These are phyloP conservation scores for Tauraco hartlaubi DNA, from an alignment of 2,797 vertebrate species.

Conservation along the genomic window DNA sequence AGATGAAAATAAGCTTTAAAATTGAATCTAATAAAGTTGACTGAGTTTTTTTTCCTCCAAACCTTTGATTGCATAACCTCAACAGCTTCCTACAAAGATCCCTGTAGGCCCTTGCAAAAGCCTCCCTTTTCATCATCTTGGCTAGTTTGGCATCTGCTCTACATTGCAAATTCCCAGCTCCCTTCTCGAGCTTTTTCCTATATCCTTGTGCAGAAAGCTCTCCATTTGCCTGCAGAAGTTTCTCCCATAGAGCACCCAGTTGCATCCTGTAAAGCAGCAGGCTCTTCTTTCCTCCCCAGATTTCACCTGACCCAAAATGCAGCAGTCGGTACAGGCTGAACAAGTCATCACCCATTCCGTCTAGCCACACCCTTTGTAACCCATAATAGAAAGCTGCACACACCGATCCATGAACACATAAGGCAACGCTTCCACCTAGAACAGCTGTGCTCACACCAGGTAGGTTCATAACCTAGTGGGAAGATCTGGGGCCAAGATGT, in stretches of 20 bases:
- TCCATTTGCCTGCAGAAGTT: neutral
- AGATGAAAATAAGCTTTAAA: neutral
- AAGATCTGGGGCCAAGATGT: neutral
- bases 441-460: neutral
- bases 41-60: neutral
- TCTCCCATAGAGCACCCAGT: neutral
- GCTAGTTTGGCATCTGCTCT: neutral
- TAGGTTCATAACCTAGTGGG: neutral
- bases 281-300: neutral
- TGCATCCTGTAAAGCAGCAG: neutral
- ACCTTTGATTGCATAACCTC: neutral
- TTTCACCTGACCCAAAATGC: neutral
- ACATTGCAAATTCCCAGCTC: neutral
- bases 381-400: neutral
- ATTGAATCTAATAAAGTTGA: neutral
- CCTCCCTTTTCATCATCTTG: neutral
- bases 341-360: neutral
- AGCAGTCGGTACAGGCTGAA: neutral
- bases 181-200: neutral
- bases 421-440: neutral
- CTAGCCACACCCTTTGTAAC: neutral
- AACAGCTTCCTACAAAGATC: neutral
- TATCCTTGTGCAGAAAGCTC: neutral
- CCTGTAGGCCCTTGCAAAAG: neutral
- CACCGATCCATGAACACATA: neutral